Evolutionary conservation across 2,888 invertebrate species (phyloP), one percentile per base, ranked within the genome.

Genomic region (Drosophila gaucha): DNA sequence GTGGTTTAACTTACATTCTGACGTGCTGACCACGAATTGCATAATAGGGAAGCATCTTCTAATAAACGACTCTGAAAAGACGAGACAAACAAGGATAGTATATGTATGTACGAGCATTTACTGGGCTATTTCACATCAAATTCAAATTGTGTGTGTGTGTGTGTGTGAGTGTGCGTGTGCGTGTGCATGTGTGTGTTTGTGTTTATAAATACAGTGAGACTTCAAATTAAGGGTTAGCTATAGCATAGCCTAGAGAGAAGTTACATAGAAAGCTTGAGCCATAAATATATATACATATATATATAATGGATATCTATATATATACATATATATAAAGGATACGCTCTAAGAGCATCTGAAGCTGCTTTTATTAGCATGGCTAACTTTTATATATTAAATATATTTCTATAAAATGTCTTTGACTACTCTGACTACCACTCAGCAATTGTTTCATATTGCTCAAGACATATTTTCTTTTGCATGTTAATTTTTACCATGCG

Each of bases 11-110:
- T 96, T 94, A 97, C 97, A 92, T 96, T 97, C 92, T 96, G 96
- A 91, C 96, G 94, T 74, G 96, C 96, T 90, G 96, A 96, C 96
- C 97, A 97, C 71, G 96, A 96, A 93, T 97, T 97, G 94, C 96
- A 97, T 95, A 96, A 96, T 91, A 96, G 94, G 89, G 96, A 96
- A 79, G 96, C 96, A 93, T 97, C 97, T 93, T 97, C 97, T 93
- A 96, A 93, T 92, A 97, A 96, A 91, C 97, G 96, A 93, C 95
- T 96, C 97, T 97, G 96, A 83, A 95, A 95, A 76, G 80, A 75
- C 65, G 84, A 86, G 80, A 84, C 82, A 82, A 82, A 73, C 75
- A 87, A 69, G 73, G 80, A 88, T 83, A 79, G 86, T 71, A 76
- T 82, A 78, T 69, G 70, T 80, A 84, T 76, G 70, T 70, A 44